Conservation (phyloP, 2,888 invertebrate genomes). For the Drosophila rellima region DNA sequence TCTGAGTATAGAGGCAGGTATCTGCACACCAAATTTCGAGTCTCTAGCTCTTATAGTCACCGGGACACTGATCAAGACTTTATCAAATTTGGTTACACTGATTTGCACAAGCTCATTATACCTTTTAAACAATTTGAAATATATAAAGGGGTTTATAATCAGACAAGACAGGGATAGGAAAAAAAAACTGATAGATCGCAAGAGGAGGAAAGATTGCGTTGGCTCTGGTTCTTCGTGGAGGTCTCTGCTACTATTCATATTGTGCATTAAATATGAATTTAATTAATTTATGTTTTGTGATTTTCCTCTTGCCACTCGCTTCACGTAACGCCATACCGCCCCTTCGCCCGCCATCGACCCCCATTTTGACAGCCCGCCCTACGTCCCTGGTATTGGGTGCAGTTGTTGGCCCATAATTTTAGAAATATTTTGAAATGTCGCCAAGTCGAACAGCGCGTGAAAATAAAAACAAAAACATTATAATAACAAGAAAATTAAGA, state of each 20-base stretch:
- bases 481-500: slow-evolving; percentile 28
- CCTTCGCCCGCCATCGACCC: background rate
- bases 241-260: slow-evolving; percentile 10
- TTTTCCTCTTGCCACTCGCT: slow-evolving; percentile 32
- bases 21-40: too few species aligned
- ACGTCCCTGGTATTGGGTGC: slow-evolving; percentile 22
- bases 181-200: background rate
- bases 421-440: slow-evolving; percentile 73
- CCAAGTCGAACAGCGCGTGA: slow-evolving; percentile 72
- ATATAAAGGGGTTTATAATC: too few species aligned
- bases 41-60: too few species aligned
- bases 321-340: slow-evolving; percentile 6
- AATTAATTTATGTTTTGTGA: slow-evolving; percentile 66
- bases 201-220: background rate
- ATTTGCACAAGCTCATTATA: background rate
- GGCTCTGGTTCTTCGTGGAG: slow-evolving; percentile 5
- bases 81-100: background rate
- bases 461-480: slow-evolving; percentile 31
- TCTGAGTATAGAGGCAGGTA: too few species aligned
- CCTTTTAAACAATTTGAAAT: background rate
- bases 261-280: slow-evolving; percentile 54
- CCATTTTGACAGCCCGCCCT: background rate
- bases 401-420: slow-evolving; percentile 76
- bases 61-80: too few species aligned
- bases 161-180: background rate